A percentile compares a stretch with the other conserved stretches of the same genome.
Evolutionary conservation across 2,888 invertebrate species (phyloP).

Genomic region (Metacarcinus magister): DNA sequence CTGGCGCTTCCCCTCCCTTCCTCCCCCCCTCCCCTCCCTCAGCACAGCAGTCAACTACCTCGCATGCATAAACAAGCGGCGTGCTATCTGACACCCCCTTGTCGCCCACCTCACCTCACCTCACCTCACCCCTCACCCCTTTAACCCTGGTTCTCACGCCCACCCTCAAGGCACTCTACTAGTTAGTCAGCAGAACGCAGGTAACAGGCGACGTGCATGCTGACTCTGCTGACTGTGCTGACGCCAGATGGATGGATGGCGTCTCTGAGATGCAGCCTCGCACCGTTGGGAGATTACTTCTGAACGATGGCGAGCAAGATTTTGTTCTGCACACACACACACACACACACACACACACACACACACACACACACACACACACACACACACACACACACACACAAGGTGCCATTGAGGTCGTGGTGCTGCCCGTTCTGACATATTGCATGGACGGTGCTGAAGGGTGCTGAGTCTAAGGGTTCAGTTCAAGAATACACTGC

Average conservation of each 20-base stretch:
- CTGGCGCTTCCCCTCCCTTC: background rate
- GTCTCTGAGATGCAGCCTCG: background rate
- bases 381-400: no score
- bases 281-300: background rate
- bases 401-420: no score
- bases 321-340: no score
- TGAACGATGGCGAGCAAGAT: no score
- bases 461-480: no score
- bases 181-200: background rate
- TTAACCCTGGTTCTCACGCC: background rate
- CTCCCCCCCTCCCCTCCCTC: background rate
- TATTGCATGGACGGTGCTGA: no score
- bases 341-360: no score
- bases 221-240: background rate
- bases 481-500: no score
- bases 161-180: background rate
- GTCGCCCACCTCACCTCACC: background rate
- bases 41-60: background rate
- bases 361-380: no score
- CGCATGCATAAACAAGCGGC: background rate
- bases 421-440: no score
- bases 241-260: background rate
- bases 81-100: background rate
- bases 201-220: background rate
- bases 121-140: no score